Evolutionary conservation across 1,140 invertebrate genomes (phyloP), one percentile per base, ranked within the genome.

Genomic region (Acromyrmex heyeri): DNA sequence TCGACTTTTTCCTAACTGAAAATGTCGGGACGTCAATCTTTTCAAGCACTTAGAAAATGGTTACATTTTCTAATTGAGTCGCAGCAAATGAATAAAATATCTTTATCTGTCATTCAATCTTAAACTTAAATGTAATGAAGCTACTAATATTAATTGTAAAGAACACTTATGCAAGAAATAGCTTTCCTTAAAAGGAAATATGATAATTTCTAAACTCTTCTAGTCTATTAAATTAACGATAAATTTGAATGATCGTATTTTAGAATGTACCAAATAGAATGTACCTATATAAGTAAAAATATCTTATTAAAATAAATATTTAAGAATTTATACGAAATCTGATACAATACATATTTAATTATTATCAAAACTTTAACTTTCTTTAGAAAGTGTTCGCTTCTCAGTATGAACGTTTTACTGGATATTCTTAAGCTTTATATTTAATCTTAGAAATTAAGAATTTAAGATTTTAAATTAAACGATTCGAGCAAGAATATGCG

Each of bases 401-500:
- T 14, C 27, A 12, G 16, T 53, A 65, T 21, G 34, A 67, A n/a
- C 48, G 30, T 8, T 53, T 53, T 21, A 53, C 24, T 69, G 30
- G 18, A 12, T 53, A 10, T 38, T 57, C n/a, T 34, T 57, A 0
- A 24, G 8, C 34, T 61, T 27, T 24, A 44, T 48, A 48, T 69
- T 55, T 70, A 70, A 70, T 81, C 21, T 57, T 5, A 2, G 57
- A 55, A 79, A 70, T 81, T 38, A 69, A 57, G 21, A 81, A 81
- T 81, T 53, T 27, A 69, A 81, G 34, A 82, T 82, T 38, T 57
- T 70, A 24, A 24, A 72, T 82, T 79, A 65, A 81, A 21, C 18
- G 6, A 30, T 44, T 4, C 3, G 4, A 14, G 21, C 12, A 64
- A 61, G 38, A 27, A 53, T 61, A 57, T 34, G n/a, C 3, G 18